Conservation (phyloP, 1,140 invertebrate genomes). For the Pseudomyrmex sp. region DNA sequence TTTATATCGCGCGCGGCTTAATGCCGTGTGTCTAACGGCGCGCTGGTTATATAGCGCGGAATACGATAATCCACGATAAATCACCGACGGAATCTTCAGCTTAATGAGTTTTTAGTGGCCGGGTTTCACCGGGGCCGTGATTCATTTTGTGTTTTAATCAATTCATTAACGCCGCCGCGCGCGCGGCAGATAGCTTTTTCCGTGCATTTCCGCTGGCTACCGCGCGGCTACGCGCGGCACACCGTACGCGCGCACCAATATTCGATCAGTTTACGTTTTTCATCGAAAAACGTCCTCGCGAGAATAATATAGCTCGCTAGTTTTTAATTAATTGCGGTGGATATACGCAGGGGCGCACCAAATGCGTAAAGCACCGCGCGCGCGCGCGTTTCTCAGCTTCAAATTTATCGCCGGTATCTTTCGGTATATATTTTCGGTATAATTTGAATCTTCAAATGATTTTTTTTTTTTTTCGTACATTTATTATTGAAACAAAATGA, state of each 20-base stretch:
- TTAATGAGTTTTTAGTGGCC: constrained; percentile 85
- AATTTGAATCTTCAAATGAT: neutral
- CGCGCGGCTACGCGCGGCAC: constrained; percentile 37
- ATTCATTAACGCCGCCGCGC: constrained; percentile 81
- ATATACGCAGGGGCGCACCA: constrained; percentile 4
- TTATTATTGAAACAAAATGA: neutral
- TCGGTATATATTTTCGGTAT: constrained; percentile 7
- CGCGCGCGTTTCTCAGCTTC: neutral
- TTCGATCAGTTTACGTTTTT: constrained; percentile 66
- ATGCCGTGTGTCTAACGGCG: constrained; percentile 68
- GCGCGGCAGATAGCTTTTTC: constrained; percentile 56
- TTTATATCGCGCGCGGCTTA: constrained; percentile 67
- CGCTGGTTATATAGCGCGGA: constrained; percentile 72
- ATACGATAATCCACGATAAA: constrained; percentile 84
- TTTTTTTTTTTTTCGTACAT: constrained; percentile 11
- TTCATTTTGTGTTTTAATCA: constrained; percentile 82
- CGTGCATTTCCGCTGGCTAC: constrained; percentile 57
- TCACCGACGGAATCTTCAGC: constrained; percentile 81
- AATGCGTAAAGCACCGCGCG: constrained; percentile 2
- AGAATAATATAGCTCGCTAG: constrained; percentile 56
- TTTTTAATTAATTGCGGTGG: constrained; percentile 52
- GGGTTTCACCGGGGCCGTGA: constrained; percentile 75
- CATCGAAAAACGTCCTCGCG: constrained; percentile 44
- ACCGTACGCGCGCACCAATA: constrained; percentile 60
- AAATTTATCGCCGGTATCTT: constrained; percentile 41